Evolutionary conservation across 2,797 vertebrate species (phyloP), one percentile per base, ranked within the genome.

Genomic region (Allobates femoralis): DNA sequence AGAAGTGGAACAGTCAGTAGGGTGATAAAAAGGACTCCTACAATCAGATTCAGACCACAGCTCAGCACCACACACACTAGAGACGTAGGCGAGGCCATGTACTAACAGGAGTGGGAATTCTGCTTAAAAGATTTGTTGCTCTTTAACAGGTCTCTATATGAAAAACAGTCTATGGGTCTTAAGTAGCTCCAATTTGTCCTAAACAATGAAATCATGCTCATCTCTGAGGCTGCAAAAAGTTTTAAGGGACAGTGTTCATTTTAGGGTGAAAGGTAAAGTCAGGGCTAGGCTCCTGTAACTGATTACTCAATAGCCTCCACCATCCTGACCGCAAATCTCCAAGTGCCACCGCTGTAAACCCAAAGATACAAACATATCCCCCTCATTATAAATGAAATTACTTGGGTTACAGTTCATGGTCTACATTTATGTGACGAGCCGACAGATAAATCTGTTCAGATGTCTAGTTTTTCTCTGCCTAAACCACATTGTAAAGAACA

Each of bases 351-450:
- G 71, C n/a, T 46, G 58, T n/a, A 84, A 86, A 64, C 86, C 76
- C 34, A 66, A 66, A 55, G 30, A 77, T 79, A 77, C 78, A 88
- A 83, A 88, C 64, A 88, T 55, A 83, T 16, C 46, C 37, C 85
- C 71, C 80, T 60, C 79, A 26, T 19, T 81, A 80, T 50, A 88
- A 73, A 81, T 60, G 60, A 85, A 88, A 88, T 85, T 81, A 88
- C 87, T 88, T 81, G 76, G 69, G 83, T 88, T 88, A 85, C 87
- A 88, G 78, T 85, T 85, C 78, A 85, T 85, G 83, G 87, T 85
- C 83, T 85, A 50, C 83, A 81, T 85, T 85, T 88, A 81, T 85
- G 83, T 81, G 71, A 76, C 60, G n/a, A 77, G 55, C 78, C 84
- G 87, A 85, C 87, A 88, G 87, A 88, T 88, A 88, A 81, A 88